phyloP scores from a whole-genome alignment of 2,888 invertebrate species.

The Drosophila borborema region DNA sequence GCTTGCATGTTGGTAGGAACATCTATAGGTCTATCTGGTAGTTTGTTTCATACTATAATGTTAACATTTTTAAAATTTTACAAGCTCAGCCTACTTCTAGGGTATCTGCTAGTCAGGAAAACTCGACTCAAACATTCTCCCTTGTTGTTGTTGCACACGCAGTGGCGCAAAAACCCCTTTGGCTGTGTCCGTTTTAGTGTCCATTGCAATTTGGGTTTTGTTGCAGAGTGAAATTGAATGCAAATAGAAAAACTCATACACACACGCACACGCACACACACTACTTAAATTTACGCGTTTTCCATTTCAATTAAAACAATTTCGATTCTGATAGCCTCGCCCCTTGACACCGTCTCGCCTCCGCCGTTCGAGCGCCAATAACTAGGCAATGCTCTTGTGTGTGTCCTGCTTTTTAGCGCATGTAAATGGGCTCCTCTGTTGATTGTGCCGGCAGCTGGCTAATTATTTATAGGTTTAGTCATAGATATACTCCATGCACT shows the following conservation, averaged over 20 bases:
- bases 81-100: neutral
- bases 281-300: constrained; percentile 77
- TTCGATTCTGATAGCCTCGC: constrained; percentile 42
- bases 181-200: constrained; percentile 52
- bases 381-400: constrained; percentile 60
- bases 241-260: constrained; percentile 71
- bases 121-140: neutral
- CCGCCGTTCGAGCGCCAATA: constrained; percentile 61
- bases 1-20: too few species aligned
- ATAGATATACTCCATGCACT: constrained; percentile 2
- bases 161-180: constrained; percentile 1
- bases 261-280: constrained; percentile 24
- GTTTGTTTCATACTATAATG: too few species aligned
- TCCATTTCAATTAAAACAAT: constrained; percentile 79
- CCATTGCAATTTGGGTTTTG: constrained; percentile 75
- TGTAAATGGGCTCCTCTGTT: constrained; percentile 62
- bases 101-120: neutral
- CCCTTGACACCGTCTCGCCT: constrained; percentile 31
- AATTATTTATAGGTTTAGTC: constrained; percentile 67
- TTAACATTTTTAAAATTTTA: too few species aligned
- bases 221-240: constrained; percentile 79
- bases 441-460: constrained; percentile 61
- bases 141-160: constrained; percentile 3
- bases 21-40: too few species aligned
- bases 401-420: constrained; percentile 55